Evolutionary conservation across 2,797 vertebrate species (phyloP).

Genomic region (Streptopelia turtur): DNA sequence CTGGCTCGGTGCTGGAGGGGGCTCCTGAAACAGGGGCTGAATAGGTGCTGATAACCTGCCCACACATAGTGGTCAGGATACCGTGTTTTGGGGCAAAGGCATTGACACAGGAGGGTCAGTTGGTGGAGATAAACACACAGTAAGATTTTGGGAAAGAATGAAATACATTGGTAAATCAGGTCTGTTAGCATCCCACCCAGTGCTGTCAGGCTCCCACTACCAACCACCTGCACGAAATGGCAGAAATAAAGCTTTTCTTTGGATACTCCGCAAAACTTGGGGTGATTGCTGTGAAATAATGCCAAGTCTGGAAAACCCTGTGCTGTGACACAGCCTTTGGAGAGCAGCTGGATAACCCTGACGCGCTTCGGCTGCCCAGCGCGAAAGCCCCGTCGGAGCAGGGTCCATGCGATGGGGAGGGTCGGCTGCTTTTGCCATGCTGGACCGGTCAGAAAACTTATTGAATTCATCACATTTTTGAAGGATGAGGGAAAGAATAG

Average conservation of each 20-base stretch:
- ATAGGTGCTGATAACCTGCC: not conserved
- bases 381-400: not conserved
- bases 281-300: not conserved
- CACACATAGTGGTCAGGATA: not conserved
- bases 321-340: not conserved
- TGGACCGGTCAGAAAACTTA: not conserved
- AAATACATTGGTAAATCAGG: not conserved
- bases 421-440: not conserved
- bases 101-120: not conserved
- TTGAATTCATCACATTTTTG: constrained; percentile 37
- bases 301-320: not conserved
- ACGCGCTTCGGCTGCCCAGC: accelerated
- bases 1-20: not conserved
- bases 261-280: not conserved
- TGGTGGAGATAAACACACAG: not conserved
- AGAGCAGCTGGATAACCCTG: not conserved
- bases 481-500: constrained; percentile 45
- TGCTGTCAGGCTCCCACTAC: not conserved
- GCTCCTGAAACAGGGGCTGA: not conserved
- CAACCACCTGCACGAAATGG: not conserved
- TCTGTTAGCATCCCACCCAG: not conserved
- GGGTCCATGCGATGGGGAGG: not conserved
- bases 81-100: not conserved
- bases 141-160: not conserved
- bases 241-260: not conserved